These are phyloP conservation scores for Elephantulus edwardii DNA, from an alignment of 2,113 vertebrate species.

Conservation along the genomic window DNA sequence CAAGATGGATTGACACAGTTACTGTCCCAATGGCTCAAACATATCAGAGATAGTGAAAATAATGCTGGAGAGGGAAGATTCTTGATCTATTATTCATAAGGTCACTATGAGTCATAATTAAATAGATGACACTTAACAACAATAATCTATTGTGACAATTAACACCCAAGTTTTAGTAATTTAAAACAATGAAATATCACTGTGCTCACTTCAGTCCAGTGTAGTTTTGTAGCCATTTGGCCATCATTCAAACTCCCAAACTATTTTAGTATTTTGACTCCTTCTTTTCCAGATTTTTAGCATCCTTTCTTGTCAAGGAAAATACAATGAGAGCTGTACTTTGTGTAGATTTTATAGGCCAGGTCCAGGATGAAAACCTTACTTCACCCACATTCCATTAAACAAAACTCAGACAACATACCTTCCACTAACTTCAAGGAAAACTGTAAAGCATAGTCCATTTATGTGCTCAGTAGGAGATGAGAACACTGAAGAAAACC, in stretches of 20 bases:
- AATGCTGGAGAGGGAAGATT: too few species aligned
- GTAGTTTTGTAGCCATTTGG: neutral
- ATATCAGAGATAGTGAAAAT: too few species aligned
- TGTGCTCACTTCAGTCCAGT: neutral
- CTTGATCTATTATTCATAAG: too few species aligned
- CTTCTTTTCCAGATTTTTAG: neutral
- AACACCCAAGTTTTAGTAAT: neutral
- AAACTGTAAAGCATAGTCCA: neutral
- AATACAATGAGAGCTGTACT: neutral
- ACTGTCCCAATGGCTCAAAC: too few species aligned
- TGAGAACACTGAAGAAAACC: accelerated
- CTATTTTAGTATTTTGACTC: neutral
- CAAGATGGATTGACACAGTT: too few species aligned
- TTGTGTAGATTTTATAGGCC: neutral
- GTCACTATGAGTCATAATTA: too few species aligned
- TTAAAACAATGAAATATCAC: neutral
- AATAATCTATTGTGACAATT: neutral
- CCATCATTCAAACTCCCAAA: neutral
- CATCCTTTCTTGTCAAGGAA: neutral
- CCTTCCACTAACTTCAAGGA: neutral
- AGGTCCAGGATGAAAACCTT: neutral
- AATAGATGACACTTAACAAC: too few species aligned
- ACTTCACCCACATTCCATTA: neutral
- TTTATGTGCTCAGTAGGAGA: neutral
- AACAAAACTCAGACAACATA: neutral